Evolutionary conservation across 2,888 invertebrate genomes (phyloP).

Genomic region (Agrochola lychnidis): DNA sequence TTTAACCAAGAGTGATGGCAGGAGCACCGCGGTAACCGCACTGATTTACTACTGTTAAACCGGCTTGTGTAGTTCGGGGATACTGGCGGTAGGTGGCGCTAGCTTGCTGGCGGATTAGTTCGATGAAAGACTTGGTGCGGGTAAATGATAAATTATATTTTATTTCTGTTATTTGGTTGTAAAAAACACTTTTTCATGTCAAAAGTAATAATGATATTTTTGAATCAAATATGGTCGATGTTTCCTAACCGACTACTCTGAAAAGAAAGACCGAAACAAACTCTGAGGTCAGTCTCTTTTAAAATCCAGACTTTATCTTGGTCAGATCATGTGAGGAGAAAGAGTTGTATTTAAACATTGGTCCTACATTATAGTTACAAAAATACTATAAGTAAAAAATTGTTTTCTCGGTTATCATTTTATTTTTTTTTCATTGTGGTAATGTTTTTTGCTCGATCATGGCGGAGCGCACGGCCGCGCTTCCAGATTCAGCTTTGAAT

Average conservation of each 20-base stretch:
- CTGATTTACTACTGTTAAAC: slow-evolving; percentile 81
- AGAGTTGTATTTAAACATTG: too few relatives aligned
- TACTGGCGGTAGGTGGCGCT: slow-evolving; percentile 39
- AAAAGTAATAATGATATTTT: too few relatives aligned
- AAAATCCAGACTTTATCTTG: too few relatives aligned
- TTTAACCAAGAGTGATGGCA: slow-evolving; percentile 77
- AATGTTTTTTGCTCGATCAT: neutral
- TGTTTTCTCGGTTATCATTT: neutral
- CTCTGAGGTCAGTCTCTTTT: too few relatives aligned
- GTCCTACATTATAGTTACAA: neutral
- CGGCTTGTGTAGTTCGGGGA: slow-evolving; percentile 72
- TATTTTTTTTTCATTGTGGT: neutral
- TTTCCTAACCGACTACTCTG: too few relatives aligned
- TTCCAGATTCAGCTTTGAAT: neutral
- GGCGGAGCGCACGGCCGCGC: neutral
- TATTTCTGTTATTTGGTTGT: too few relatives aligned
- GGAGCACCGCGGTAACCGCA: slow-evolving; percentile 72
- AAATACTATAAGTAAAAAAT: neutral
- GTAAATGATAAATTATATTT: too few relatives aligned
- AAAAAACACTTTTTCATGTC: too few relatives aligned
- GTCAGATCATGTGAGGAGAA: too few relatives aligned
- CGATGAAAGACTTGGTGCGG: neutral
- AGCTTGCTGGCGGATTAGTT: slow-evolving; percentile 36
- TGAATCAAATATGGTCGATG: too few relatives aligned
- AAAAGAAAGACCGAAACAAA: too few relatives aligned